phyloP scores from a whole-genome alignment of 2,113 vertebrate species.

The Hassar affinis region DNA sequence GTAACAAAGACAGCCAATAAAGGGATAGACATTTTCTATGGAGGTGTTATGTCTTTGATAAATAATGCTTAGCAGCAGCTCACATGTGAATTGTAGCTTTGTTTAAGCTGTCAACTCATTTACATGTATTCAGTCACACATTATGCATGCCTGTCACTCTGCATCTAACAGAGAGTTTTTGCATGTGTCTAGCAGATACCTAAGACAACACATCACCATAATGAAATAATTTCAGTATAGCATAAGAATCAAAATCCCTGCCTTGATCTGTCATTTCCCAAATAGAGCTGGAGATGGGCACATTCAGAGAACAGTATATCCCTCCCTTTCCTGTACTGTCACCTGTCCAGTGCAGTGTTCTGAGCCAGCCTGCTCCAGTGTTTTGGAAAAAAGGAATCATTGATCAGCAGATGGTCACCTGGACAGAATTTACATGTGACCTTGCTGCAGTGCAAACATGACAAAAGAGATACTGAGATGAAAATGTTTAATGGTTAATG shows the following conservation, averaged over 20 bases:
- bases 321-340: background rate
- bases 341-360: background rate
- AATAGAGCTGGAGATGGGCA: background rate
- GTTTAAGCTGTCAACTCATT: constrained; percentile 26
- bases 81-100: constrained; percentile 31
- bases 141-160: constrained; percentile 42
- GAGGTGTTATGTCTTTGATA: background rate
- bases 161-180: constrained; percentile 6
- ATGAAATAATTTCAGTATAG: background rate
- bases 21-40: background rate
- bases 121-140: constrained; percentile 25
- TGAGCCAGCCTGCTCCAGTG: background rate
- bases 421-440: background rate
- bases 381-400: background rate
- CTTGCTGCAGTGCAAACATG: no score
- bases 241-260: background rate
- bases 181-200: background rate
- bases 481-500: no score
- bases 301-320: background rate
- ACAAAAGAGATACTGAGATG: no score
- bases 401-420: background rate
- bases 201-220: background rate
- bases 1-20: background rate
- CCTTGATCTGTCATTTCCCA: background rate
- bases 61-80: background rate